Percentiles rank a stretch among this genome's conserved stretches.
These are phyloP conservation scores for Neodontobutis hainanensis DNA, from an alignment of 2,113 vertebrate genomes.

Conservation along the genomic window DNA sequence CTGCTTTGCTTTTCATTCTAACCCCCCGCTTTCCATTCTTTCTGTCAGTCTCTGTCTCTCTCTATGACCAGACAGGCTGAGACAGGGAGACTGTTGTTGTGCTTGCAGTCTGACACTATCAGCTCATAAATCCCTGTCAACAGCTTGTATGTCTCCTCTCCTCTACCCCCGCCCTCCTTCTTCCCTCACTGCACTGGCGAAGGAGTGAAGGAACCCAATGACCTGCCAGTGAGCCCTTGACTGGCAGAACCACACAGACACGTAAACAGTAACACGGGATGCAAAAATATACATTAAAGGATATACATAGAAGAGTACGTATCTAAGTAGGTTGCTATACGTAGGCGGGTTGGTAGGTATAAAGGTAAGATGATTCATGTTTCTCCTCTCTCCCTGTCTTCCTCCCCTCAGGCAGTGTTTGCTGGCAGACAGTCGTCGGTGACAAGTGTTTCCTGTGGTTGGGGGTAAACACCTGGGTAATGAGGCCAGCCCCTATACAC, in stretches of 20 bases:
- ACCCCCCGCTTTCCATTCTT: constrained; percentile 33
- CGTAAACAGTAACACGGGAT: constrained; percentile 9
- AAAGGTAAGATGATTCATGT: constrained; percentile 9
- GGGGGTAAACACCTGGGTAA: constrained; percentile 77
- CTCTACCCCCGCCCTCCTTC: constrained; percentile 18
- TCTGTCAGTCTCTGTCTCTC: constrained; percentile 59
- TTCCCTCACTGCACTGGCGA: constrained; percentile 43
- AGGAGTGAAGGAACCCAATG: constrained; percentile 71
- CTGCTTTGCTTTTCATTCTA: constrained; percentile 48
- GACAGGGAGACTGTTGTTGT: constrained; percentile 76
- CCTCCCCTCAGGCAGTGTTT: constrained; percentile 62
- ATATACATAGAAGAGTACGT: constrained; percentile 23
- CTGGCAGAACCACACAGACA: constrained; percentile 43
- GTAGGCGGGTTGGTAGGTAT: constrained; percentile 7
- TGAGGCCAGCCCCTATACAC: constrained; percentile 58
- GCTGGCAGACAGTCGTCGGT: constrained; percentile 65
- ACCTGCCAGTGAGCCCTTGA: constrained; percentile 60
- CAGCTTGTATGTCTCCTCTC: constrained; percentile 73
- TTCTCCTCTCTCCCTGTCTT: constrained; percentile 9
- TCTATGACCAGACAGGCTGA: constrained; percentile 66
- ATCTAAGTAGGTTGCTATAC: background rate
- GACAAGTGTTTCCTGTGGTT: constrained; percentile 74
- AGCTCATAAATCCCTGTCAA: constrained; percentile 80
- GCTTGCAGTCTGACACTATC: constrained; percentile 79
- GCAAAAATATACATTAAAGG: background rate